Conservation (phyloP, 2,797 vertebrate species). For the Darevskia mixta region DNA sequence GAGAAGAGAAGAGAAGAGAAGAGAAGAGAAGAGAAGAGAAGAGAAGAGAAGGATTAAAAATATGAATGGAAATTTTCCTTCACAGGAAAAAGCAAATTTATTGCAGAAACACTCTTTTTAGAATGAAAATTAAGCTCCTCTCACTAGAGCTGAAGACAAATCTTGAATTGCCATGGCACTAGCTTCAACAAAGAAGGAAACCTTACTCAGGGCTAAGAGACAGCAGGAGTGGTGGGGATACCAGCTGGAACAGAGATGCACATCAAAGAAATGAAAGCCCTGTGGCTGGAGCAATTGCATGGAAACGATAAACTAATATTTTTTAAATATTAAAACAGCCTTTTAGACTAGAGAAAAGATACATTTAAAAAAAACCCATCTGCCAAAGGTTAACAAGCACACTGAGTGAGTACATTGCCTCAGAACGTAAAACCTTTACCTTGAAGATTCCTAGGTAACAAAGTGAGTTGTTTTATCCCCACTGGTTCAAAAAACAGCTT, state of each 20-base stretch:
- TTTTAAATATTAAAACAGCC: slow-evolving; percentile 81
- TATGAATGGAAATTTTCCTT: slow-evolving; percentile 55
- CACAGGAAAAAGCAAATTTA: slow-evolving; percentile 51
- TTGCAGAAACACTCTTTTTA: slow-evolving; percentile 60
- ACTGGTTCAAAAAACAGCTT: slow-evolving; percentile 67
- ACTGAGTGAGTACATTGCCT: slow-evolving; percentile 56
- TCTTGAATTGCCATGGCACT: slow-evolving; percentile 51
- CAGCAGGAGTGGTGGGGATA: slow-evolving; percentile 74
- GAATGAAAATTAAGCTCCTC: slow-evolving; percentile 69
- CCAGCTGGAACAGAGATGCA: slow-evolving; percentile 76
- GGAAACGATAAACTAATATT: slow-evolving; percentile 79
- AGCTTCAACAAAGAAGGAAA: slow-evolving; percentile 74
- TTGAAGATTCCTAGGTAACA: slow-evolving; percentile 69
- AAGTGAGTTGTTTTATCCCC: slow-evolving; percentile 69
- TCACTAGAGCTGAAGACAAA: slow-evolving; percentile 60
- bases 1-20: neutral
- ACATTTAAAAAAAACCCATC: slow-evolving; percentile 61
- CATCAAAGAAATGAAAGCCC: slow-evolving; percentile 79
- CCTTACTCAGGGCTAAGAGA: slow-evolving; percentile 76
- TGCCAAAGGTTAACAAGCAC: slow-evolving; percentile 77
- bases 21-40: neutral
- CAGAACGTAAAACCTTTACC: slow-evolving; percentile 64
- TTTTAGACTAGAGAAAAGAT: slow-evolving; percentile 74
- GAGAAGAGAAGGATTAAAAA: neutral
- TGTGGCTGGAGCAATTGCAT: slow-evolving; percentile 79